phyloP scores from a whole-genome alignment of 2,888 invertebrate species.

The Brenthis ino region DNA sequence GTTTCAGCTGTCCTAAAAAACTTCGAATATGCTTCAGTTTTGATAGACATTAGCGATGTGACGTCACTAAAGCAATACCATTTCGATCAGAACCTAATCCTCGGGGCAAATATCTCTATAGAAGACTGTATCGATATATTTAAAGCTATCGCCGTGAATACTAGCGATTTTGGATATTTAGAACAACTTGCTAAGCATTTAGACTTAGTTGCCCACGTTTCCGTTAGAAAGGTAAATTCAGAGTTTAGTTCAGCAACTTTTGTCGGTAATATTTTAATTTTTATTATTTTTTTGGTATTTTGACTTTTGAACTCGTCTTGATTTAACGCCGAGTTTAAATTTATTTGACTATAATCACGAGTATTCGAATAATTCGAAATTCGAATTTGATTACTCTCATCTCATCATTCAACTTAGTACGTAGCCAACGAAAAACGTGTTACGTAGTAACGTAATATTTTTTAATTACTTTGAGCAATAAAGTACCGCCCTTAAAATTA shows the following conservation, averaged over 20 bases:
- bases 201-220: constrained; percentile 83
- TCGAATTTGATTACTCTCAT: no score
- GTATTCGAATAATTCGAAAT: no score
- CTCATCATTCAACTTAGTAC: no score
- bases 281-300: no score
- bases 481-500: no score
- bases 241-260: neutral
- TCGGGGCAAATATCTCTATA: constrained; percentile 84
- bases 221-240: constrained; percentile 83
- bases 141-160: constrained; percentile 54
- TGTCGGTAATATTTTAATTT: neutral
- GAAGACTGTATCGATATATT: constrained; percentile 80
- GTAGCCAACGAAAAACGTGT: no score
- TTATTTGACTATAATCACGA: no score
- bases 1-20: constrained; percentile 5
- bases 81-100: constrained; percentile 64
- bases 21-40: constrained; percentile 41
- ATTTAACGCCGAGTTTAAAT: no score
- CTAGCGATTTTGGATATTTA: constrained; percentile 78
- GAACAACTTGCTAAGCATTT: constrained; percentile 81
- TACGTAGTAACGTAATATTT: no score
- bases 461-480: no score
- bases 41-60: constrained; percentile 68
- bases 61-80: constrained; percentile 54
- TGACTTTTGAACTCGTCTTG: no score